These are phyloP conservation scores for Steinernema feltiae DNA, from an alignment of 1,140 invertebrate species.

Conservation along the genomic window DNA sequence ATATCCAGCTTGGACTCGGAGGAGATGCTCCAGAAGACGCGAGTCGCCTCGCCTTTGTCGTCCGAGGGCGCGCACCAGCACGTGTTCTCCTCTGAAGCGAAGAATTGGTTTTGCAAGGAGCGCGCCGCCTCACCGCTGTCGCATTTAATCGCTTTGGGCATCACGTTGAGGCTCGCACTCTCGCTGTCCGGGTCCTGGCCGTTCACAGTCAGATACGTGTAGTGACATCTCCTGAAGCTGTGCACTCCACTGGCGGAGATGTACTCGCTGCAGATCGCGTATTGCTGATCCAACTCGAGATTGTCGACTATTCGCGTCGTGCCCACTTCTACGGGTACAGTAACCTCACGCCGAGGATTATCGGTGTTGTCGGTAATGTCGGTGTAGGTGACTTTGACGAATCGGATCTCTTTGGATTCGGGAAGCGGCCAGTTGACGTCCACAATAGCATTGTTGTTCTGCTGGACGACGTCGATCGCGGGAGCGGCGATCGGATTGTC, in stretches of 20 bases:
- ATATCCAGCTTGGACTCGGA: background rate
- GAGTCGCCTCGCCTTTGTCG: background rate
- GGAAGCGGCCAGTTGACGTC: background rate
- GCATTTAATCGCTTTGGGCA: background rate
- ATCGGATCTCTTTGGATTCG: background rate
- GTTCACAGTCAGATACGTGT: background rate
- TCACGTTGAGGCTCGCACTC: background rate
- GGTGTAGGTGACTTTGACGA: background rate
- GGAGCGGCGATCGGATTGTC: too few relatives aligned
- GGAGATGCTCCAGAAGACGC: background rate
- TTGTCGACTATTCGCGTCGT: background rate
- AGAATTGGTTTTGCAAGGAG: too few relatives aligned
- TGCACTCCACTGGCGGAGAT: background rate
- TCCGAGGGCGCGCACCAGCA: background rate
- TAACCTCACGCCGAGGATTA: background rate
- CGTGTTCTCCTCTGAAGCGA: too few relatives aligned
- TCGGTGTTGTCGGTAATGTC: background rate
- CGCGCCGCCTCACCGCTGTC: background rate
- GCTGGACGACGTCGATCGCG: too few relatives aligned
- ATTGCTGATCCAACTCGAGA: background rate
- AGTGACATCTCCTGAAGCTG: background rate
- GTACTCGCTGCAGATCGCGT: background rate
- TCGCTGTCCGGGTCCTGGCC: background rate
- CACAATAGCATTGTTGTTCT: background rate
- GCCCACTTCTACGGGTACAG: background rate